A percentile compares a stretch with the other conserved stretches of the same genome.
Conservation (phyloP, 2,888 invertebrate genomes). For the Plagodis dolabraria region DNA sequence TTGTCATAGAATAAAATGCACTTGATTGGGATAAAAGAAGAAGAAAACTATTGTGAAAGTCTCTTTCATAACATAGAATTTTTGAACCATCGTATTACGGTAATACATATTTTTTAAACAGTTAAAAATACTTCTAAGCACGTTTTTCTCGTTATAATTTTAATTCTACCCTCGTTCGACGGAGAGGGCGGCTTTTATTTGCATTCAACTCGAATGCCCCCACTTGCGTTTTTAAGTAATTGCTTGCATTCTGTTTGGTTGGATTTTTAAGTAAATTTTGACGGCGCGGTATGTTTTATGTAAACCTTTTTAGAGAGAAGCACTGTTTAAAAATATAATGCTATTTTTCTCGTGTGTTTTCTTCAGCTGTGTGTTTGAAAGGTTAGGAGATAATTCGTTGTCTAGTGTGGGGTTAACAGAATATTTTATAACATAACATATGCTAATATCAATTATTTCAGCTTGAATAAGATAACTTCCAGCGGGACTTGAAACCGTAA, state of each 20-base stretch:
- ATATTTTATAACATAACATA: too few relatives aligned
- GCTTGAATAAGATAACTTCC: too few relatives aligned
- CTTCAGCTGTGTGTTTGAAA: too few relatives aligned
- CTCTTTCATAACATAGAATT: too few relatives aligned
- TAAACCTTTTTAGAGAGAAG: not conserved
- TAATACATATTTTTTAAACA: constrained; percentile 1
- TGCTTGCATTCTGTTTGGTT: constrained; percentile 63
- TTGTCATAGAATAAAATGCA: too few relatives aligned
- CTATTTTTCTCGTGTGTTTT: not conserved
- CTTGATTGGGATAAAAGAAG: too few relatives aligned
- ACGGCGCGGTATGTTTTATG: not conserved
- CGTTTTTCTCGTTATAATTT: constrained; percentile 61
- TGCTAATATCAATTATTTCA: too few relatives aligned
- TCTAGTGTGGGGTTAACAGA: too few relatives aligned
- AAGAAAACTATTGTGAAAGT: too few relatives aligned
- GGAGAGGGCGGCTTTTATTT: constrained; percentile 52
- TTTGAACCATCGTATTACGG: too few relatives aligned
- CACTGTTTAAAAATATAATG: not conserved
- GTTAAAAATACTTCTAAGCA: constrained; percentile 28
- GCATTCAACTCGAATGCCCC: constrained; percentile 59
- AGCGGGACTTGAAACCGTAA: too few relatives aligned
- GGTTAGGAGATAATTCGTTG: too few relatives aligned
- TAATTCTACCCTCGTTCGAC: constrained; percentile 59
- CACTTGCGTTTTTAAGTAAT: constrained; percentile 75
- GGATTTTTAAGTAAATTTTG: constrained; percentile 15